A percentile compares a stretch with the other conserved stretches of the same genome.
Conservation (phyloP, 2,797 vertebrate genomes). For the Schizopygopsis pylzovi region DNA sequence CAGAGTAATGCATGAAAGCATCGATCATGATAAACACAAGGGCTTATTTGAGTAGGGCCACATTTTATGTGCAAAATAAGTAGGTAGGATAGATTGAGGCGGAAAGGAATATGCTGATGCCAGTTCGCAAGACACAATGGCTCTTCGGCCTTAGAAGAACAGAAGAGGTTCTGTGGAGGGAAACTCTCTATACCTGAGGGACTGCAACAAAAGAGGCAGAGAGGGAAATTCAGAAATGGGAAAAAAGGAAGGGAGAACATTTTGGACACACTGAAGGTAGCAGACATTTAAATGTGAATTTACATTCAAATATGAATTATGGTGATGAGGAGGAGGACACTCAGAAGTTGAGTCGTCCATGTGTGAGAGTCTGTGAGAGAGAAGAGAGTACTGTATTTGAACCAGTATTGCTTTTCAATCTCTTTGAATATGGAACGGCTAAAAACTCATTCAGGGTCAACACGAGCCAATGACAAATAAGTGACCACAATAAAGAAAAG, state of each 20-base stretch:
- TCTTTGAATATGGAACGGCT: slow-evolving; percentile 31
- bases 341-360: slow-evolving; percentile 47
- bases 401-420: slow-evolving; percentile 42
- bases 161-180: slow-evolving; percentile 49
- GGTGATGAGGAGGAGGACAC: slow-evolving; percentile 43
- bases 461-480: slow-evolving; percentile 12
- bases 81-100: slow-evolving; percentile 30
- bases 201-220: slow-evolving; percentile 45
- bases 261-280: slow-evolving; percentile 44
- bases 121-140: slow-evolving; percentile 48
- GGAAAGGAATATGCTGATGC: slow-evolving; percentile 53
- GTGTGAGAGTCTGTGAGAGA: slow-evolving; percentile 25
- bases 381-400: slow-evolving; percentile 35
- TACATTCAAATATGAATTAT: slow-evolving; percentile 64
- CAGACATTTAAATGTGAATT: slow-evolving; percentile 60
- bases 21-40: slow-evolving; percentile 55
- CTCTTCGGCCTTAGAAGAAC: slow-evolving; percentile 50
- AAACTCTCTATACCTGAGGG: slow-evolving; percentile 51
- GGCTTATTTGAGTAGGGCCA: slow-evolving; percentile 32
- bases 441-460: slow-evolving; percentile 27
- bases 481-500: background rate
- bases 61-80: slow-evolving; percentile 38
- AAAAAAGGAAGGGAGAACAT: slow-evolving; percentile 47
- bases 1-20: slow-evolving; percentile 50
- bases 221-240: slow-evolving; percentile 42